phyloP scores from a whole-genome alignment of 2,113 vertebrate species.

The Romanogobio albipinnatus region DNA sequence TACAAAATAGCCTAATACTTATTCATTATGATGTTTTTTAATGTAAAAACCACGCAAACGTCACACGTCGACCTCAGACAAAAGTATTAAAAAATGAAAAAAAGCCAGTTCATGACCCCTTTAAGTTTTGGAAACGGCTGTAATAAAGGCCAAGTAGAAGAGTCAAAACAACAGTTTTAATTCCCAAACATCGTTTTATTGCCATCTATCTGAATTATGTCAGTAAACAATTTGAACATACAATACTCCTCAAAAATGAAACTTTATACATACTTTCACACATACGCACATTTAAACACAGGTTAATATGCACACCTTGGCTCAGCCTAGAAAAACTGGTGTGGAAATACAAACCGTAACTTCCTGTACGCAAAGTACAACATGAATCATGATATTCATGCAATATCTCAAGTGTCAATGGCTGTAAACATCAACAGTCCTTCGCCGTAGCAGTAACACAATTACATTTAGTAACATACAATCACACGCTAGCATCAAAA shows the following conservation, averaged over 20 bases:
- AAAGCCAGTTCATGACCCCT: too few relatives aligned
- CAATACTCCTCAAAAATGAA: conserved; percentile 2
- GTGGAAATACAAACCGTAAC: conserved; percentile 7
- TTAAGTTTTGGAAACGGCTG: too few relatives aligned
- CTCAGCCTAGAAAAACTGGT: conserved; percentile 8
- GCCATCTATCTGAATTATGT: conserved; percentile 33
- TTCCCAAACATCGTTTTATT: conserved; percentile 54
- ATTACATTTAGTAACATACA: not conserved
- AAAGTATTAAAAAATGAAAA: too few relatives aligned
- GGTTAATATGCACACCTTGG: not conserved
- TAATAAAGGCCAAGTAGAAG: not conserved
- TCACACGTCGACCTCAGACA: too few relatives aligned
- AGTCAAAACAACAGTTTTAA: not conserved
- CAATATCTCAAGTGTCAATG: not conserved
- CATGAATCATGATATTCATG: conserved; percentile 5
- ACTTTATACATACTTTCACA: not conserved
- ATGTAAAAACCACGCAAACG: too few relatives aligned
- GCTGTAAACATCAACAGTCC: conserved; percentile 23
- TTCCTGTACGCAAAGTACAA: not conserved
- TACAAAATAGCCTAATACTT: too few relatives aligned
- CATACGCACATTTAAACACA: conserved; percentile 13
- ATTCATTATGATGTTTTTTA: too few relatives aligned
- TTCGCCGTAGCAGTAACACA: not conserved
- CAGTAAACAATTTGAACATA: conserved; percentile 32
- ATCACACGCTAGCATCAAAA: conserved; percentile 15